Conservation (phyloP, 64 coral and sea anemone species). For the Hydrozoanthus tunicans region DNA sequence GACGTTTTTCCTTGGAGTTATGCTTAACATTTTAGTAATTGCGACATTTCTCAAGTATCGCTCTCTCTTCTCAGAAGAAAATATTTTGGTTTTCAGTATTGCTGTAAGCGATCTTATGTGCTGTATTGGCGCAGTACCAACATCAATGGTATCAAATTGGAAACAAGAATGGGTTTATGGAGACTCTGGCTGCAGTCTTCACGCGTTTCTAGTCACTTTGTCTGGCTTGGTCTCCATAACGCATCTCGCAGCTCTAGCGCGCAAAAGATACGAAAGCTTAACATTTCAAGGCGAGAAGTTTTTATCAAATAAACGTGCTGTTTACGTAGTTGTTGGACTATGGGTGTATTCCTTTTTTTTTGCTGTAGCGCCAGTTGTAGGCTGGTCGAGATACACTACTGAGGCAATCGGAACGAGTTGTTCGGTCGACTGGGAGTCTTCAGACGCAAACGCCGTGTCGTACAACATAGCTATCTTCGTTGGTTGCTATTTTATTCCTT, state of each 20-base stretch:
- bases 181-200: conserved; percentile 39
- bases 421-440: conserved; percentile 43
- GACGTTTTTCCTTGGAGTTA: conserved; percentile 11
- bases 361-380: conserved; percentile 32
- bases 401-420: conserved; percentile 26
- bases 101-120: conserved; percentile 35
- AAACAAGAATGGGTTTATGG: conserved; percentile 36
- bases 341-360: conserved; percentile 52
- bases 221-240: conserved; percentile 45
- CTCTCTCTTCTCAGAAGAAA: conserved; percentile 12
- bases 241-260: conserved; percentile 32
- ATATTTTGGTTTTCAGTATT: conserved; percentile 57
- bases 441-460: not conserved
- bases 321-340: not conserved
- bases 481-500: conserved; percentile 30
- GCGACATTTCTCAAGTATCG: conserved; percentile 8
- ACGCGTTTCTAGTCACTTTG: conserved; percentile 51
- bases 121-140: conserved; percentile 32
- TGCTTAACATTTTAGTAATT: conserved; percentile 49
- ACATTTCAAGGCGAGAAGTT: not conserved
- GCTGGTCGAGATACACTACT: conserved; percentile 53
- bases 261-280: conserved; percentile 33
- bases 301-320: not conserved
- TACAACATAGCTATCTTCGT: conserved; percentile 44
- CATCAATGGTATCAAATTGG: conserved; percentile 8